Base-by-base conservation (phyloP, 2,888 invertebrate species). In the Macrophya alboannulata region DNA sequence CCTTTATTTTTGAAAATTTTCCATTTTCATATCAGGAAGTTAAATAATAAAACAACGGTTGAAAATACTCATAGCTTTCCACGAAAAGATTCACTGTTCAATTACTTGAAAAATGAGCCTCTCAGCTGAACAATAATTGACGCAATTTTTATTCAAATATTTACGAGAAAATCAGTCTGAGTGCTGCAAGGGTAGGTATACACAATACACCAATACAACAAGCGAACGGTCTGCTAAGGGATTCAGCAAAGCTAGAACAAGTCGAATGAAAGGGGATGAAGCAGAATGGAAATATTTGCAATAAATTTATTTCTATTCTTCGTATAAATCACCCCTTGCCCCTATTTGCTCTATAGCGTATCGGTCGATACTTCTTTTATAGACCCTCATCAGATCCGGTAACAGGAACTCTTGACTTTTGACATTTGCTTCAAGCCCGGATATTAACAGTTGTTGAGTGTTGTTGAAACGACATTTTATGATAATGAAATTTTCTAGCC, bases 271-370 rank as follows among this genome's bases (percentile, higher is more conserved):
- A 1, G 9, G 45, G 40, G 25, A 25, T 5, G 25, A n/a, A 45
- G 21, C n/a, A 25, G 17, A 76, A 71, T 71, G 17, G 40, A 71
- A 71, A 71, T 71, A 71, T 71, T 37, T 40, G 40, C 37, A 40
- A 71, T 71, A 71, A n/a, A 71, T 71, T 71, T n/a, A 71, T 71
- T 71, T 71, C 15, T 40, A 71, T 37, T 71, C 17, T 43, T n/a
- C 1, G 17, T 0, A n/a, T 43, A 71, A 71, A 71, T 71, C 71
- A 40, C 71, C 25, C 5, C 3, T 12, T 48, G n/a, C n/a, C n/a
- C n/a, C n/a, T n/a, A n/a, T n/a, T 48, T 0, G 48, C 12, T 48
- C 48, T 48, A 48, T 48, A 48, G 31, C 55, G 55, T 8, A 37
- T 71, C n/a, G 17, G 12, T 71, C 71, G 40, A 40, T 71, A 31